These are phyloP conservation scores for Mastacembelus armatus DNA, from an alignment of 2,797 vertebrate genomes.

Conservation along the genomic window DNA sequence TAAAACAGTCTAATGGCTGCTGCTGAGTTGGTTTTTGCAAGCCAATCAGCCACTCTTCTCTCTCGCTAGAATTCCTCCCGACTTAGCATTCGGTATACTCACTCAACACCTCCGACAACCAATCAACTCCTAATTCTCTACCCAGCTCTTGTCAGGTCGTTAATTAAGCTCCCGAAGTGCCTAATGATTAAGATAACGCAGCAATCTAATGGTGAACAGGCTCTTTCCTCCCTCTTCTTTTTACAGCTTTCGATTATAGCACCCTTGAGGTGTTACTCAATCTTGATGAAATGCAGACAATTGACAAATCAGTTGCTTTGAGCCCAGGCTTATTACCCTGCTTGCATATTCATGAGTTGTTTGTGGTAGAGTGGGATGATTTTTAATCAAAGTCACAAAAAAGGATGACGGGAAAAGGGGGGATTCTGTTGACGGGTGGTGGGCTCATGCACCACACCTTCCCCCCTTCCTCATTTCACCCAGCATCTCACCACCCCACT, in stretches of 20 bases:
- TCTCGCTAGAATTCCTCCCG: constrained; percentile 70
- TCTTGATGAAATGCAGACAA: constrained; percentile 88
- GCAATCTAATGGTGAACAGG: constrained; percentile 81
- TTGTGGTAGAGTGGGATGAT: constrained; percentile 72
- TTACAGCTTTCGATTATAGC: constrained; percentile 81
- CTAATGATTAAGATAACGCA: constrained; percentile 85
- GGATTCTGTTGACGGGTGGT: constrained; percentile 49
- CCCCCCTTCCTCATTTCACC: constrained; percentile 16
- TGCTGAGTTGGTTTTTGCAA: constrained; percentile 87
- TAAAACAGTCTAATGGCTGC: constrained; percentile 95
- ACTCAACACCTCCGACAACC: constrained; percentile 76
- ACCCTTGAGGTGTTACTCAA: constrained; percentile 86
- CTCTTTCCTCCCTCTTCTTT: constrained; percentile 79
- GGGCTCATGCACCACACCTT: constrained; percentile 40
- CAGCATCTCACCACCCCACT: constrained; percentile 38
- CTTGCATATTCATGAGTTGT: constrained; percentile 90
- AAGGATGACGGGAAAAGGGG: constrained; percentile 70
- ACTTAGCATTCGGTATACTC: constrained; percentile 79
- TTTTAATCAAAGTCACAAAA: constrained; percentile 91
- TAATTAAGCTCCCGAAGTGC: constrained; percentile 84
- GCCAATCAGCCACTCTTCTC: constrained; percentile 80
- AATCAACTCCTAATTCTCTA: constrained; percentile 76
- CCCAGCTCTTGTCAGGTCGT: constrained; percentile 78
- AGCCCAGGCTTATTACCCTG: constrained; percentile 75
- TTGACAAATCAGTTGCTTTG: constrained; percentile 89